phyloP scores from a whole-genome alignment of 2,888 invertebrate species.

The Drosophila stalkeri region DNA sequence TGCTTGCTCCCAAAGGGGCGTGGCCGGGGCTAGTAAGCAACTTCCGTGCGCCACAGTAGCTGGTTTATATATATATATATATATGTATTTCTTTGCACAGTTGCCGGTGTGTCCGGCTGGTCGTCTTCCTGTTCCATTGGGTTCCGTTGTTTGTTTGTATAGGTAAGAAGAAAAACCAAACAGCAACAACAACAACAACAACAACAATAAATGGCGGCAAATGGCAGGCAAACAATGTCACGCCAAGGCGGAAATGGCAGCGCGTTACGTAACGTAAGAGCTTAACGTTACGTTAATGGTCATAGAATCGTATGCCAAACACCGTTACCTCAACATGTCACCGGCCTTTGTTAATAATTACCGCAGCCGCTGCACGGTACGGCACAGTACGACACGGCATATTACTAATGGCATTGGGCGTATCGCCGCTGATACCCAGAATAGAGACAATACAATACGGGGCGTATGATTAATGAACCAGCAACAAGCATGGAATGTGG shows the following conservation, averaged over 20 bases:
- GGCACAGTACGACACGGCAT: constrained; percentile 30
- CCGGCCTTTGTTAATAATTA: constrained; percentile 61
- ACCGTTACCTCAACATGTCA: constrained; percentile 42
- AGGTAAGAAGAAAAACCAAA: background rate
- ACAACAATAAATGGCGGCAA: constrained; percentile 62
- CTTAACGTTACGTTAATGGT: constrained; percentile 41
- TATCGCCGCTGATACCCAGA: background rate
- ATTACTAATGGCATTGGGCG: constrained; percentile 52
- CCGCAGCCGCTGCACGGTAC: constrained; percentile 25
- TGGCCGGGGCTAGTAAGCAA: constrained; percentile 20
- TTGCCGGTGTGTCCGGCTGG: constrained; percentile 13
- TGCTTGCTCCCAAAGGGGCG: constrained; percentile 9
- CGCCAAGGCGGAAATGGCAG: constrained; percentile 56
- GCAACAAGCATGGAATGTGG: background rate
- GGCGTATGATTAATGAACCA: constrained; percentile 65
- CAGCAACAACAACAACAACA: constrained; percentile 7
- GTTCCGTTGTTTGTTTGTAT: constrained; percentile 46
- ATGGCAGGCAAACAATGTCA: constrained; percentile 71
- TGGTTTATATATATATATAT: constrained; percentile 15
- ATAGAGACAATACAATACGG: constrained; percentile 22
- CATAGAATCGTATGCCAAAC: background rate
- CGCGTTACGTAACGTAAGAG: constrained; percentile 41
- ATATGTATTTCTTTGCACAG: constrained; percentile 21
- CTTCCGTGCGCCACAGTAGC: constrained; percentile 28
- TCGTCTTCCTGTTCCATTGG: constrained; percentile 33